Percentiles rank a stretch among this genome's conserved stretches.
Conservation (phyloP, 1,140 invertebrate genomes). For the Bombus pascuorum region DNA sequence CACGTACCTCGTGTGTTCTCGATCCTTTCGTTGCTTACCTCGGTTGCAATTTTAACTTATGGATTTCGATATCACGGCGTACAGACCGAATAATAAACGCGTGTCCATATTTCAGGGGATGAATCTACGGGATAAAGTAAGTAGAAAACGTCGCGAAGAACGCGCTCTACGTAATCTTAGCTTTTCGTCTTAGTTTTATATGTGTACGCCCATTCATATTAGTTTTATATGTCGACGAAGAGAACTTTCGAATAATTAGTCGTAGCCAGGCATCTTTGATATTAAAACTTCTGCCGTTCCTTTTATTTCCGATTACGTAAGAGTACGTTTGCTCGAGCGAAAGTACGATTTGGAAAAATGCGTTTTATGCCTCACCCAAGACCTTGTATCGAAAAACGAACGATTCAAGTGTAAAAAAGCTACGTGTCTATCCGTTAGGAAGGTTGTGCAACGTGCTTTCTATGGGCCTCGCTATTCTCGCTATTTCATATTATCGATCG, state of each 20-base stretch:
- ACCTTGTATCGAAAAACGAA: conserved; percentile 14
- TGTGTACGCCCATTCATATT: too few relatives aligned
- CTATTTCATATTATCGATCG: conserved; percentile 58
- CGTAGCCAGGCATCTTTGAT: background rate
- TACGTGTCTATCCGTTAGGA: background rate
- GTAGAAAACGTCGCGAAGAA: too few relatives aligned
- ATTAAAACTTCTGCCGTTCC: background rate
- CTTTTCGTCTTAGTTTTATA: too few relatives aligned
- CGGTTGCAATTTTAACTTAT: conserved; percentile 7
- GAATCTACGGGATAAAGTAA: too few relatives aligned
- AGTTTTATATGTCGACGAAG: too few relatives aligned
- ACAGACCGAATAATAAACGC: background rate
- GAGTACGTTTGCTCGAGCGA: background rate
- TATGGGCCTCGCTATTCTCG: conserved; percentile 29
- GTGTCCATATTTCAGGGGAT: background rate
- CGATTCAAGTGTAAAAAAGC: conserved; percentile 21
- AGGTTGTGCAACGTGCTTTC: conserved; percentile 59
- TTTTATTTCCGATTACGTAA: background rate
- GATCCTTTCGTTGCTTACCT: background rate
- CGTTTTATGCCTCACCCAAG: background rate
- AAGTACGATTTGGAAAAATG: background rate
- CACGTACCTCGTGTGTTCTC: background rate
- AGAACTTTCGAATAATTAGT: too few relatives aligned
- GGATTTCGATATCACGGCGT: background rate
- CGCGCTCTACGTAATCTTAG: too few relatives aligned